Conservation (phyloP, 2,113 vertebrate species). For the Orthochromis malagaraziensis region DNA sequence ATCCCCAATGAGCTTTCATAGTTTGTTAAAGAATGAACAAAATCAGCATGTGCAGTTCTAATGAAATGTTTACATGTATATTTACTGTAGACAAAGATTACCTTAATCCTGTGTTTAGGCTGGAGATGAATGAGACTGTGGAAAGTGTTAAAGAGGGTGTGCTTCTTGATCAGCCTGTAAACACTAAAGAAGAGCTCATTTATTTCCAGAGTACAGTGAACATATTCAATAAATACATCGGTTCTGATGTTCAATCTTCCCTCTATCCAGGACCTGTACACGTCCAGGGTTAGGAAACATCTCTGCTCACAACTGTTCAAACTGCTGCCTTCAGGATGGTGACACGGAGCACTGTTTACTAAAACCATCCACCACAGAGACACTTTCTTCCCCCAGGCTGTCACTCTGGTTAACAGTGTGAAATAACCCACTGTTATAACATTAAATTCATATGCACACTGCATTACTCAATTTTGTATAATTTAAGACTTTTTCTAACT, state of each 20-base stretch:
- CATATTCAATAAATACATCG: rapidly evolving
- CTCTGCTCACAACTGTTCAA: neutral
- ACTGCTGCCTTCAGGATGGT: neutral
- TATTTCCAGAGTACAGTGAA: neutral
- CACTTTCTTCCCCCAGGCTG: neutral
- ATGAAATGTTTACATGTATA: neutral
- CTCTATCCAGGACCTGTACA: neutral
- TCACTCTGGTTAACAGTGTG: neutral
- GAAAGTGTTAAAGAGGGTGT: neutral
- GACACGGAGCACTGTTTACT: rapidly evolving
- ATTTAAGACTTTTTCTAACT: neutral
- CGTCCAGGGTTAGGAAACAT: neutral
- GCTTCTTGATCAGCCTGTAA: neutral
- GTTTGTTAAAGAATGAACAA: neutral
- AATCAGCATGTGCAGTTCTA: neutral
- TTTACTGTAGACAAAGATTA: neutral
- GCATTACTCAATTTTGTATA: neutral
- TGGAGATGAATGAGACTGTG: neutral
- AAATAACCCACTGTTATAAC: neutral
- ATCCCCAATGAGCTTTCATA: rapidly evolving
- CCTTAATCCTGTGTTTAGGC: neutral
- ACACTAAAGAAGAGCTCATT: neutral
- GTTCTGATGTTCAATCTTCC: rapidly evolving
- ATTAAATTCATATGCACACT: neutral
- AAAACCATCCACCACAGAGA: rapidly evolving